Evolutionary conservation across 2,888 invertebrate species (phyloP), one percentile per base, ranked within the genome.

Genomic region (Selenia dentaria): DNA sequence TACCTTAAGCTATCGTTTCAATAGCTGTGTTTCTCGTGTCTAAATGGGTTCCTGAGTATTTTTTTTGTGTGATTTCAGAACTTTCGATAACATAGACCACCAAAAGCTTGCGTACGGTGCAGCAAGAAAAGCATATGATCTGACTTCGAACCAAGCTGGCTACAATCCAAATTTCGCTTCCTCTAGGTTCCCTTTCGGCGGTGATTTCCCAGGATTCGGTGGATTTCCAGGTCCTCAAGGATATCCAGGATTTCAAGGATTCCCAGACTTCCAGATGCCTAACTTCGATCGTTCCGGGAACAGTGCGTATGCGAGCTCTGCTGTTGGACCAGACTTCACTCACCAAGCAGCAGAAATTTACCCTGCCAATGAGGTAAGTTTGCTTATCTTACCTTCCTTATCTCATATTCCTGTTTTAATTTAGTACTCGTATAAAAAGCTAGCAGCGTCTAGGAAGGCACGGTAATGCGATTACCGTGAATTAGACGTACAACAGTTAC

Each of bases 361-460:
- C 58, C 94, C 94, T 0, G 77, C 79, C 53, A 94, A 94, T 76
- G 90, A 92, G 33, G 94, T 94, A 83, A 86, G 86, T 51, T 3
- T 1, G 1, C 10, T 26, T 25, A 0, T n/a, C 22, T 20, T 9
- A 9, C 1, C 3, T n/a, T n/a, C n/a, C n/a, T n/a, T n/a, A n/a
- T n/a, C n/a, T n/a, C n/a, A n/a, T n/a, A n/a, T n/a, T n/a, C n/a
- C n/a, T n/a, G n/a, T n/a, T n/a, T n/a, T n/a, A n/a, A n/a, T n/a
- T n/a, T n/a, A n/a, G n/a, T n/a, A n/a, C n/a, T n/a, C n/a, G n/a
- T n/a, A n/a, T n/a, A n/a, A n/a, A n/a, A n/a, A n/a, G n/a, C n/a
- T n/a, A n/a, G n/a, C n/a, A n/a, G n/a, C n/a, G n/a, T n/a, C n/a
- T n/a, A n/a, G n/a, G n/a, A n/a, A n/a, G n/a, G n/a, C n/a, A n/a